Evolutionary conservation across 1,140 invertebrate species (phyloP), one percentile per base, ranked within the genome.

Genomic region (Eupristina koningsbergeri): DNA sequence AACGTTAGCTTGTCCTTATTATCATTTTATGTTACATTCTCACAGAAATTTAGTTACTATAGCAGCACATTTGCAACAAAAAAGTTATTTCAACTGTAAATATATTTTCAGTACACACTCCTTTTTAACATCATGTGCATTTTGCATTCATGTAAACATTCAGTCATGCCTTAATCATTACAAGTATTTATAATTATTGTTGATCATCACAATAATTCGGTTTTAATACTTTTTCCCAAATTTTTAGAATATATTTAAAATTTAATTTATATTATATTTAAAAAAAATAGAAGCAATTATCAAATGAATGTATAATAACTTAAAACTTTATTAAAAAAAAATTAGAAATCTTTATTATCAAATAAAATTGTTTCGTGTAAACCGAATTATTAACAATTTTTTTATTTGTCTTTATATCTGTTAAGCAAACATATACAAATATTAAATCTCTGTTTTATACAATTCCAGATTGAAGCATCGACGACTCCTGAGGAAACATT

Each of bases 401-500:
- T 26, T 58, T 11, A 11, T 45, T 45, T 11, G 41, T 26, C 53
- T 58, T 50, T 22, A 3, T 58, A 11, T 26, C 53, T 26, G 3
- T 58, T 26, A 3, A 26, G 22, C 22, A 58, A 45, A 1, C 53
- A 13, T 22, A 3, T 0, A 5, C 22, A 26, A 58, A 7, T 29
- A 64, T 11, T 36, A 39, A 17, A 71, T 41, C 36, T 5, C 41
- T 5, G 22, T 41, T 1, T 71, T 71, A 26, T 39, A 8, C 67
- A 0, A 63, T 83, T 84, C 9, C 73, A 84, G 83, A 80, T 29
- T 69, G 83, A 84, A 80, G 78, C 77, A 26, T 50, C 47, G 17
- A 76, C 82, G 9, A 50, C 74, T 67, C 76, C 82, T 13, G 75
- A 78, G 34, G 82, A 79, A 74, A 77, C 47, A 39, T 80, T 74